These are phyloP conservation scores for Heliornis fulica DNA, from an alignment of 2,113 vertebrate species.

Conservation along the genomic window DNA sequence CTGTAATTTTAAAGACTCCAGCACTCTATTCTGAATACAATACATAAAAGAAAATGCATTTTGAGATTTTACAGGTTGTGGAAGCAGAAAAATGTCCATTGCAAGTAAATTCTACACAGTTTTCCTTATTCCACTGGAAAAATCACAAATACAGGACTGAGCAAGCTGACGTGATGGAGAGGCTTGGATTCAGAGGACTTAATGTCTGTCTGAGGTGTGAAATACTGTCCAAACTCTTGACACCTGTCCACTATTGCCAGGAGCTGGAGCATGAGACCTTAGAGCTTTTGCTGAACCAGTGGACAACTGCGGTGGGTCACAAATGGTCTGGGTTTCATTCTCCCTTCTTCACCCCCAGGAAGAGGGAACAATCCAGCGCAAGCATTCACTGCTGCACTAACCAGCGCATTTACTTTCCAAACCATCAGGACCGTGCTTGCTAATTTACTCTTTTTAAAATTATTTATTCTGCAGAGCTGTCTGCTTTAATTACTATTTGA, in stretches of 20 bases:
- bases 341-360: neutral
- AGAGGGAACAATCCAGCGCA: neutral
- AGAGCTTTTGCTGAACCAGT: neutral
- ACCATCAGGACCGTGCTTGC: conserved; percentile 8
- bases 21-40: neutral
- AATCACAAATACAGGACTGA: neutral
- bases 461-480: conserved; percentile 39
- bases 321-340: rapidly evolving
- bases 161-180: neutral
- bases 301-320: neutral
- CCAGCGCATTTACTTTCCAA: conserved; percentile 20
- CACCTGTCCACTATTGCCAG: neutral
- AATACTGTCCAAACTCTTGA: neutral
- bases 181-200: neutral
- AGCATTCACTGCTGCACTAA: neutral
- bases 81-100: neutral
- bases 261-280: neutral
- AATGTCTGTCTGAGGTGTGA: neutral
- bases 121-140: neutral
- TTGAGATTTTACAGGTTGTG: neutral
- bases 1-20: neutral
- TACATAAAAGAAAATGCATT: neutral
- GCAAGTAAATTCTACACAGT: neutral
- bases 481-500: conserved; percentile 71
- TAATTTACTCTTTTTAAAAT: neutral